Evolutionary conservation across 2,888 invertebrate genomes (phyloP).

Genomic region (Harpalus rufipes): DNA sequence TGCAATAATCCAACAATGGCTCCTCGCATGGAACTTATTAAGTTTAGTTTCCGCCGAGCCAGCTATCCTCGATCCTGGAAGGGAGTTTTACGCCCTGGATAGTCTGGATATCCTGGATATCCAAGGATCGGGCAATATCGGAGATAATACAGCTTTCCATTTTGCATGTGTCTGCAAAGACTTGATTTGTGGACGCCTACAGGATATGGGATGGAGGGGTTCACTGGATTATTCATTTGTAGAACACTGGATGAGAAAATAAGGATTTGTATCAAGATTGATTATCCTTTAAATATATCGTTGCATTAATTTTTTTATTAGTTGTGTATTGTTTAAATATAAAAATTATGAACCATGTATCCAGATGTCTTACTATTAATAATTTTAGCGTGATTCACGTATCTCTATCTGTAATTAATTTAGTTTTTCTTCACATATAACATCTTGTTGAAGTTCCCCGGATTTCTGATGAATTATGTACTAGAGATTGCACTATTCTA

Average conservation of each 20-base stretch:
- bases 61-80: not conserved
- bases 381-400: too few species aligned
- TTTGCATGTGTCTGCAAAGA: not conserved
- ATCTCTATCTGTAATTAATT: too few species aligned
- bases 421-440: too few species aligned
- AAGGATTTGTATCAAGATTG: too few species aligned
- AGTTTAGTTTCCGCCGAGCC: not conserved
- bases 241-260: not conserved
- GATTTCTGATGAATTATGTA: too few species aligned
- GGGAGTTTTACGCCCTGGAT: conserved; percentile 3
- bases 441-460: too few species aligned
- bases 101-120: not conserved
- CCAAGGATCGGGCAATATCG: not conserved
- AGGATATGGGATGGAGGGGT: not conserved
- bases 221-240: not conserved
- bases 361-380: too few species aligned
- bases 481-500: too few species aligned
- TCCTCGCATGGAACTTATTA: not conserved
- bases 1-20: conserved; percentile 4
- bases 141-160: conserved; percentile 1
- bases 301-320: too few species aligned
- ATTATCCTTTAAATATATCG: too few species aligned
- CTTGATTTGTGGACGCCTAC: not conserved
- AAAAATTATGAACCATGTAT: too few species aligned
- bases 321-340: too few species aligned